These are phyloP conservation scores for Trachymyrmex cornetzi DNA, from an alignment of 1,140 invertebrate species.

Conservation along the genomic window DNA sequence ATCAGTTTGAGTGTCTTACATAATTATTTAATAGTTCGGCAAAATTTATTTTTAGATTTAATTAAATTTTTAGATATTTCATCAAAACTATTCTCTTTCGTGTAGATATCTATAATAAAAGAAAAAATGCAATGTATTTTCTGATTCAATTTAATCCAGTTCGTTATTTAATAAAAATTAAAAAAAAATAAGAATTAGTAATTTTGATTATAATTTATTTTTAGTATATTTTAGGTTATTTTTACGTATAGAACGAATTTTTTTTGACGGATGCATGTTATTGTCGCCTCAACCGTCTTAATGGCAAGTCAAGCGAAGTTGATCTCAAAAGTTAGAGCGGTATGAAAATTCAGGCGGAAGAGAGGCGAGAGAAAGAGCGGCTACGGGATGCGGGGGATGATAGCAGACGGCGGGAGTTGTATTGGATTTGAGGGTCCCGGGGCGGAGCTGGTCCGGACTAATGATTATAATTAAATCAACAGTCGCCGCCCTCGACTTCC, in stretches of 20 bases:
- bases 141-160: neutral
- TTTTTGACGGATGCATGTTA: neutral
- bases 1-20: no score
- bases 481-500: constrained; percentile 83
- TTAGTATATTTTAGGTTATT: neutral
- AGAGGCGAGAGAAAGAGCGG: constrained; percentile 44
- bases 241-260: neutral
- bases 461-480: constrained; percentile 86
- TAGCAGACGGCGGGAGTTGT: constrained; percentile 77
- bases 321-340: constrained; percentile 20
- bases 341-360: constrained; percentile 7
- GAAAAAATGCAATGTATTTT: neutral
- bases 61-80: no score
- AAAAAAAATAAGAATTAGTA: neutral
- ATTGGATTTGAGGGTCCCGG: constrained; percentile 83
- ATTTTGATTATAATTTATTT: neutral
- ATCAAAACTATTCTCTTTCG: no score
- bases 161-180: neutral
- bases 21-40: no score
- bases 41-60: no score
- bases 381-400: constrained; percentile 65
- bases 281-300: neutral
- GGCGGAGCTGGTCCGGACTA: constrained; percentile 82
- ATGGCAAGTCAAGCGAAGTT: neutral
- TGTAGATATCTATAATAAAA: neutral